Evolutionary conservation across 1,140 invertebrate species (phyloP).

Genomic region (Neodiprion lecontei): DNA sequence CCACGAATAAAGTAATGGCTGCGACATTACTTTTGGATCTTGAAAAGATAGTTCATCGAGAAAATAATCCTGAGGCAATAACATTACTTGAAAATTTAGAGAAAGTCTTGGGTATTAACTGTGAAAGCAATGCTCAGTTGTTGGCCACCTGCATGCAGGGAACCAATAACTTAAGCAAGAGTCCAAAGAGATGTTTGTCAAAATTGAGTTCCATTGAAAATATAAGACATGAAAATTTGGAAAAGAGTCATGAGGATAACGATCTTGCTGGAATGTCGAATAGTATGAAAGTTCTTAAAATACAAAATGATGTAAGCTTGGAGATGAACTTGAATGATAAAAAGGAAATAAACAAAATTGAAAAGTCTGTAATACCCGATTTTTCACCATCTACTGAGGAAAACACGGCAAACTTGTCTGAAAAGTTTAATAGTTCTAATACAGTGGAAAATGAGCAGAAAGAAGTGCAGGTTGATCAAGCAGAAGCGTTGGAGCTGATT

Average conservation of each 20-base stretch:
- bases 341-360: constrained; percentile 25
- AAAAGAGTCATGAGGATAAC: constrained; percentile 28
- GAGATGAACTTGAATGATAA: constrained; percentile 20
- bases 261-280: neutral
- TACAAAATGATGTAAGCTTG: constrained; percentile 11
- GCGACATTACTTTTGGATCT: constrained; percentile 45
- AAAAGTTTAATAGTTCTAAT: constrained; percentile 21
- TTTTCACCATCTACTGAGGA: neutral
- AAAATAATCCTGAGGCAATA: constrained; percentile 44
- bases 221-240: constrained; percentile 18
- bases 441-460: constrained; percentile 13
- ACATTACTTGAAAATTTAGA: constrained; percentile 52
- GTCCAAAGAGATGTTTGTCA: constrained; percentile 13
- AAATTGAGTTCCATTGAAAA: constrained; percentile 14
- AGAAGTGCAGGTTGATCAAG: constrained; percentile 30
- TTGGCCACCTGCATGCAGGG: constrained; percentile 40
- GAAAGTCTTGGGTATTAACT: constrained; percentile 46
- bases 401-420: neutral
- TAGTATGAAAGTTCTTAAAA: constrained; percentile 12
- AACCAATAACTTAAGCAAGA: constrained; percentile 33
- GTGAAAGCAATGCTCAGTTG: constrained; percentile 46
- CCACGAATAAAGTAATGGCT: constrained; percentile 39
- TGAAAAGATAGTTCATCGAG: constrained; percentile 46
- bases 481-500: constrained; percentile 36
- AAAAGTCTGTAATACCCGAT: constrained; percentile 19